Evolutionary conservation across 2,797 vertebrate genomes (phyloP), one percentile per base, ranked within the genome.

Genomic region (Paramormyrops hopkinsi): DNA sequence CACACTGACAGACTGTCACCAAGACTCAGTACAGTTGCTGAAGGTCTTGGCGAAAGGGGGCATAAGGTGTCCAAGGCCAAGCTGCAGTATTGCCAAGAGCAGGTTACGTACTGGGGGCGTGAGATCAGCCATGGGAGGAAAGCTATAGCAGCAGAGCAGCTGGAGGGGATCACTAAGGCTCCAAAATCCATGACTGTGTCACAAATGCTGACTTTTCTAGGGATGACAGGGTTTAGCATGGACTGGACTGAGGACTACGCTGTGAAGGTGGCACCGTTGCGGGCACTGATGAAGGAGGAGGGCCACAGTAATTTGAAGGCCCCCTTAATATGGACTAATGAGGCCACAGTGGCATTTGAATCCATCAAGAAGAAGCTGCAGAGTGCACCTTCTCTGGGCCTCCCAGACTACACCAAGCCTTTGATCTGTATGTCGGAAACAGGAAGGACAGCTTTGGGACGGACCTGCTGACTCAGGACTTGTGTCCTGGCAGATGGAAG

Each of bases 121-220:
- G 3, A 7, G 12, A 5, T 88, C 0, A 12, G 17, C 7, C 0
- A 11, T 0, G 17, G 4, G 2, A n/a, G 1, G 2, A 90, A 12
- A 9, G 0, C 22, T 0, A 65, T 53, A 48, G 79, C 14, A 12
- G 29, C 79, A 7, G 6, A 50, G 1, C 88, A 90, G 4, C 1
- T 90, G 2, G 88, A 90, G 46, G 88, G 37, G 3, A 51, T 91
- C 4, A 53, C 7, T 2, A 88, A 90, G 19, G 59, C 0, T 0
- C 89, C 73, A 2, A 79, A 82, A 41, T 89, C 79, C 0, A 22
- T 37, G 12, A 48, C 90, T 0, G 51, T 91, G 0, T 33, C 9
- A 5, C 65, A 90, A 1, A 90, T 91, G 90, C 50, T 89, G 5
- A 44, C 48, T 1, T 91, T 91, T 54, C 12, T 90, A 33, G 65